Percentiles rank a stretch among this genome's conserved stretches.
Conservation (phyloP, 2,888 invertebrate genomes). For the Andrena flavipes region DNA sequence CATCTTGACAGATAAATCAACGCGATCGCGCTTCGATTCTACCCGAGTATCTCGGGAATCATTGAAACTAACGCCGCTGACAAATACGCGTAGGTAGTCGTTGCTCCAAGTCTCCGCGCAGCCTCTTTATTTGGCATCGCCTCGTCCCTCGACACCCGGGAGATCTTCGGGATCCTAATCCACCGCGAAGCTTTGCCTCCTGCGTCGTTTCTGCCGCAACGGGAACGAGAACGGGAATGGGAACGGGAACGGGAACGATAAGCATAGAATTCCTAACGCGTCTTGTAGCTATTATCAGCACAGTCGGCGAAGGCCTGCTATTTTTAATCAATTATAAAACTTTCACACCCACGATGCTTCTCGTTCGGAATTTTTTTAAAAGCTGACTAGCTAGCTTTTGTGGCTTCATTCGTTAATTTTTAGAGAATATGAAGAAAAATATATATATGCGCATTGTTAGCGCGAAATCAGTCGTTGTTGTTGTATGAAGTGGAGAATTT, state of each 20-base stretch:
- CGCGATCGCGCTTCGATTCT: no score
- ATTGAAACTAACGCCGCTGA: no score
- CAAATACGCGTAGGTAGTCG: no score
- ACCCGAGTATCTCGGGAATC: no score
- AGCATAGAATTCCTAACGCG: conserved; percentile 25
- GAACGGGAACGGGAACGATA: conserved; percentile 4
- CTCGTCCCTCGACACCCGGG: neutral
- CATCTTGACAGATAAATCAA: no score
- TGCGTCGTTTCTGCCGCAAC: conserved; percentile 31
- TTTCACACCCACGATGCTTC: conserved; percentile 3
- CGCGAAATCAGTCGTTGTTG: no score
- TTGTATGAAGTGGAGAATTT: no score
- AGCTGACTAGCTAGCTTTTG: no score
- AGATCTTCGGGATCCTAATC: neutral
- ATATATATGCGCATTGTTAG: no score
- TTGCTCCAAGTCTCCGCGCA: neutral
- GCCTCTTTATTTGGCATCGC: neutral
- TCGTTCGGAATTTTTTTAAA: neutral
- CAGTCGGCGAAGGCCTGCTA: neutral
- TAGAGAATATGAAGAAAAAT: no score
- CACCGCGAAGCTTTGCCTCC: conserved; percentile 23
- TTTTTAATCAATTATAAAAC: neutral
- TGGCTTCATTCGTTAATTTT: no score
- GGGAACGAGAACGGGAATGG: conserved; percentile 54
- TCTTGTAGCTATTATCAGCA: conserved; percentile 16